These are phyloP conservation scores for Hippocampus kuda DNA, from an alignment of 2,797 vertebrate genomes.

Conservation along the genomic window DNA sequence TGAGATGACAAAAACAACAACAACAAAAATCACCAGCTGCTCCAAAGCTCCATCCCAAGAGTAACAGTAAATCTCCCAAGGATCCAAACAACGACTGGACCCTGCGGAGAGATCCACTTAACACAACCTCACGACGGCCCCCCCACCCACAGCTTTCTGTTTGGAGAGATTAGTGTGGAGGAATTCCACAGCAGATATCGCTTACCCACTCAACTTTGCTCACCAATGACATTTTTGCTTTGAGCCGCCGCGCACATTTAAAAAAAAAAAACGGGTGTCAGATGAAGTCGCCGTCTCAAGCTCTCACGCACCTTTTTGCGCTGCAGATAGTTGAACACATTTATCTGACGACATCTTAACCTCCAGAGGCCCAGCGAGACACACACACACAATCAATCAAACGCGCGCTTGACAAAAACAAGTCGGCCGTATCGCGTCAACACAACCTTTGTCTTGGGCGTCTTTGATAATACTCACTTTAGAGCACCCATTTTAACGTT, in stretches of 20 bases:
- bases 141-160: neutral
- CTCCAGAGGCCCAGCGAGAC: neutral
- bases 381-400: conserved; percentile 1
- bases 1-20: neutral
- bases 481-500: neutral
- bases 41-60: neutral
- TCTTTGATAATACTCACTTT: neutral
- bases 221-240: neutral
- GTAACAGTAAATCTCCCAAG: neutral
- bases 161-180: conserved; percentile 6
- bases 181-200: conserved; percentile 8
- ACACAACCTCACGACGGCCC: neutral
- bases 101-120: conserved; percentile 4
- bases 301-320: neutral
- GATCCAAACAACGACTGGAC: neutral
- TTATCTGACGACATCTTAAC: conserved; percentile 1
- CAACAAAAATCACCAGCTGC: neutral
- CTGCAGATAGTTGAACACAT: neutral
- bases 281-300: neutral
- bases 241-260: neutral
- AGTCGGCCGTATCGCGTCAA: neutral
- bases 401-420: neutral
- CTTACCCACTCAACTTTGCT: conserved; percentile 6
- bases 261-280: neutral
- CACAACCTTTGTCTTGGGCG: neutral